These are phyloP conservation scores for Acleris emargana DNA, from an alignment of 2,888 invertebrate species.

Conservation along the genomic window DNA sequence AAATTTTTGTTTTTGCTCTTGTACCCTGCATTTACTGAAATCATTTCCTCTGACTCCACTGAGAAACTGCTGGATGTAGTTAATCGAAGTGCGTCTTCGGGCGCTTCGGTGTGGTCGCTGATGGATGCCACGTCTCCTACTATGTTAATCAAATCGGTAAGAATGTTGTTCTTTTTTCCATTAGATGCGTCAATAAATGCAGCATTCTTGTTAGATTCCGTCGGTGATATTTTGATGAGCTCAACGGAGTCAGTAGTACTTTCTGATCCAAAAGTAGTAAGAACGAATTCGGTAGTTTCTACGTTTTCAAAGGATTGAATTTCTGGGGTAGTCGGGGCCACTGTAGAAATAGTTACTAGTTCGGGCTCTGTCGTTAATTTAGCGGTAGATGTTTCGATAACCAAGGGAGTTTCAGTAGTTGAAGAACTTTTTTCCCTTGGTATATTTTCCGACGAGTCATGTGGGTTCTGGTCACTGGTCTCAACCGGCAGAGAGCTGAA, in stretches of 20 bases:
- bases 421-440: slow-evolving; percentile 54
- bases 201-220: slow-evolving; percentile 57
- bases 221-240: slow-evolving; percentile 63
- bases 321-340: slow-evolving; percentile 45
- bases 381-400: slow-evolving; percentile 45
- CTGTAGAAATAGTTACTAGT: slow-evolving; percentile 55
- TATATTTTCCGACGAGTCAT: slow-evolving; percentile 59
- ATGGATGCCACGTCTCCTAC: slow-evolving; percentile 78
- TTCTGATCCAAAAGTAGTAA: slow-evolving; percentile 67
- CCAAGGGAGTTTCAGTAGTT: slow-evolving; percentile 53
- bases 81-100: slow-evolving; percentile 44
- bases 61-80: slow-evolving; percentile 56
- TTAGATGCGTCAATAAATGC: slow-evolving; percentile 62
- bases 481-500: slow-evolving; percentile 74
- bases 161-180: slow-evolving; percentile 57
- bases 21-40: slow-evolving; percentile 73
- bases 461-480: slow-evolving; percentile 76
- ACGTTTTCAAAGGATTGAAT: slow-evolving; percentile 59
- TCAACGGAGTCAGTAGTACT: slow-evolving; percentile 69
- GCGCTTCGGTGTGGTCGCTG: slow-evolving; percentile 64
- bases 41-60: slow-evolving; percentile 70
- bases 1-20: slow-evolving; percentile 77
- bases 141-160: slow-evolving; percentile 71
- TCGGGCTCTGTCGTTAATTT: slow-evolving; percentile 55
- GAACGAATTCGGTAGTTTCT: slow-evolving; percentile 71